Evolutionary conservation across 2,797 vertebrate species (phyloP).

Genomic region (Enteromius afrohamiltoni): DNA sequence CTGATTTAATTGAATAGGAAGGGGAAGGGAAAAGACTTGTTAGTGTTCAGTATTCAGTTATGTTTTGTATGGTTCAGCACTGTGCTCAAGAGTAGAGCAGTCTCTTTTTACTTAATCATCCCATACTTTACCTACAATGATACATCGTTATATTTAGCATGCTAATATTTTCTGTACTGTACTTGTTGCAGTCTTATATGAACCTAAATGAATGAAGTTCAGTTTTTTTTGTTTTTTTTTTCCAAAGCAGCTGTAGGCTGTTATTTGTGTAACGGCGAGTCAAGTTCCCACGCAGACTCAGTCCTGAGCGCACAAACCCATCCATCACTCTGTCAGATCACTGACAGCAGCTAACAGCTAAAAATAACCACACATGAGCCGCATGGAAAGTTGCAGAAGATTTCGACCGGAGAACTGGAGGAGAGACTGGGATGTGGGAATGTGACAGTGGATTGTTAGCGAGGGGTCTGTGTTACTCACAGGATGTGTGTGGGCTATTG

Average conservation of each 20-base stretch:
- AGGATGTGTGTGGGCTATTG: slow-evolving; percentile 79
- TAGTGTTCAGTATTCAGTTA: too few species aligned
- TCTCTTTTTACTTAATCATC: too few species aligned
- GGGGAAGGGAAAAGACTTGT: too few species aligned
- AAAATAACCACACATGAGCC: slow-evolving; percentile 8
- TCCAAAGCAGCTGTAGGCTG: background rate
- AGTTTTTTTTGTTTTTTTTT: background rate
- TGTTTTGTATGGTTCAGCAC: too few species aligned
- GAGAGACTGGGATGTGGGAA: slow-evolving; percentile 69
- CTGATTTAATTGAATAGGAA: too few species aligned
- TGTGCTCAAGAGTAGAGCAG: too few species aligned
- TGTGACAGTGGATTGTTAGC: slow-evolving; percentile 67
- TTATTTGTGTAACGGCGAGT: background rate
- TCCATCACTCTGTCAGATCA: slow-evolving; percentile 15
- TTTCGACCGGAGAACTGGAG: slow-evolving; percentile 48
- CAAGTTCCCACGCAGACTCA: slow-evolving; percentile 26
- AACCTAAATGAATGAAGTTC: background rate
- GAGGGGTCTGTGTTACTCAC: slow-evolving; percentile 70
- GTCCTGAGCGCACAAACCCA: slow-evolving; percentile 26
- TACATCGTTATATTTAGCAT: background rate
- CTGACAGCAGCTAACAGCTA: slow-evolving; percentile 32
- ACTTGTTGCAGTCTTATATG: background rate
- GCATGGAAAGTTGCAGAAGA: background rate
- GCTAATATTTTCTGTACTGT: background rate
- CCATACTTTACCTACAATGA: background rate